These are phyloP conservation scores for Hirtodrosophila alboralis DNA, from an alignment of 2,888 invertebrate genomes.

Conservation along the genomic window DNA sequence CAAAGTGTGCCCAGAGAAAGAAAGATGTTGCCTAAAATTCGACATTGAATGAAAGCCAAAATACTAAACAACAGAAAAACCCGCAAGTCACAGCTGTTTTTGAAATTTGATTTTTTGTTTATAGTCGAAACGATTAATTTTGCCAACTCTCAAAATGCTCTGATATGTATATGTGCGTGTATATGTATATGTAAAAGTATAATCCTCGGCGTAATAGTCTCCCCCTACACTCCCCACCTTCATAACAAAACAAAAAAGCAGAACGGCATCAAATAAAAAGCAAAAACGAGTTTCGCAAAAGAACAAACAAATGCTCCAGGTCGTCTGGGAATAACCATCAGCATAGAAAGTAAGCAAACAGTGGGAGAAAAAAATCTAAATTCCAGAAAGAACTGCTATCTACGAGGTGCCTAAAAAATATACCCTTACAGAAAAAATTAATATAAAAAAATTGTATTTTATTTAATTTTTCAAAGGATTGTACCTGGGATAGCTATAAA, in stretches of 20 bases:
- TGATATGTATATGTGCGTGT: too few species aligned
- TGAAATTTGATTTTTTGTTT: slow-evolving; percentile 53
- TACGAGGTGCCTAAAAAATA: too few species aligned
- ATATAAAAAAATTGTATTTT: too few species aligned
- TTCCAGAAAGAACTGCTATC: too few species aligned
- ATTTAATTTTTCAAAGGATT: too few species aligned
- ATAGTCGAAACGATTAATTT: slow-evolving; percentile 35
- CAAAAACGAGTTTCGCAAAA: slow-evolving; percentile 67
- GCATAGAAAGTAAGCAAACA: slow-evolving; percentile 58
- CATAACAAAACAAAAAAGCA: slow-evolving; percentile 13
- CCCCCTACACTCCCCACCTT: not conserved
- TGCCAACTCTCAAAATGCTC: slow-evolving; percentile 19
- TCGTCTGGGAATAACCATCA: slow-evolving; percentile 50
- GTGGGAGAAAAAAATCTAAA: too few species aligned
- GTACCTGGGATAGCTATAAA: too few species aligned
- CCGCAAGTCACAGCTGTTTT: slow-evolving; percentile 44
- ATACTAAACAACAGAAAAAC: not conserved
- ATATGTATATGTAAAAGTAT: too few species aligned
- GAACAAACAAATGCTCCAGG: slow-evolving; percentile 52
- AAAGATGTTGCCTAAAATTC: slow-evolving; percentile 16
- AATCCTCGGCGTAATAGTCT: slow-evolving; percentile 28
- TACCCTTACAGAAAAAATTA: too few species aligned
- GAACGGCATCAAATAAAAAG: slow-evolving; percentile 12
- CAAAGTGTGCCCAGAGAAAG: too few species aligned
- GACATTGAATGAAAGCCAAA: slow-evolving; percentile 43